Evolutionary conservation across 2,797 vertebrate genomes (phyloP).

Genomic region (Tapirus indicus): DNA sequence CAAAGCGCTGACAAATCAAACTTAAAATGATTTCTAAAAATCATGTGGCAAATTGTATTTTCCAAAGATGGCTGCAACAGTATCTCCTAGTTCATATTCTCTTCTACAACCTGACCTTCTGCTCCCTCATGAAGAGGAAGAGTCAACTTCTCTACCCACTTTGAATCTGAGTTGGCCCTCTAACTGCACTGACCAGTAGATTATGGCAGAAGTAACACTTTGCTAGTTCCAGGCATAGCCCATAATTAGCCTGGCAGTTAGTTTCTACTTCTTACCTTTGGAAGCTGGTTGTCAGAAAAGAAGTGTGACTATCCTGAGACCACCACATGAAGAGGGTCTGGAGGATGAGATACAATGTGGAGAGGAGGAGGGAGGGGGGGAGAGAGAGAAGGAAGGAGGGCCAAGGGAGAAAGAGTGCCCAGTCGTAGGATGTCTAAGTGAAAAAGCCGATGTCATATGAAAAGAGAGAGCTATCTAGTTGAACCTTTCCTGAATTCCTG

Average conservation of each 20-base stretch:
- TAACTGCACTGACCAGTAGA: not conserved
- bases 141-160: not conserved
- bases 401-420: not conserved
- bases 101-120: not conserved
- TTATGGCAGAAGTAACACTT: accelerated
- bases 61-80: not conserved
- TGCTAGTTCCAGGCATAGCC: not conserved
- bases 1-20: not conserved
- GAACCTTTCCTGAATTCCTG: not conserved
- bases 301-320: not conserved
- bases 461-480: not conserved
- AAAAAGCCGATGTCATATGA: not conserved
- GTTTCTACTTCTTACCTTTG: not conserved
- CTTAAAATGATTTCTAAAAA: not conserved
- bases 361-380: not conserved
- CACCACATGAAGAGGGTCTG: not conserved
- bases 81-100: accelerated
- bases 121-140: not conserved
- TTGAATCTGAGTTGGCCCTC: not conserved
- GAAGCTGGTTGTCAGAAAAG: not conserved
- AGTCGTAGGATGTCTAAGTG: accelerated
- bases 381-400: too few species aligned
- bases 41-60: not conserved
- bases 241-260: not conserved
- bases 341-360: not conserved